Evolutionary conservation across 1,140 invertebrate species (phyloP), one percentile per base, ranked within the genome.

Genomic region (Micrasema minimum): DNA sequence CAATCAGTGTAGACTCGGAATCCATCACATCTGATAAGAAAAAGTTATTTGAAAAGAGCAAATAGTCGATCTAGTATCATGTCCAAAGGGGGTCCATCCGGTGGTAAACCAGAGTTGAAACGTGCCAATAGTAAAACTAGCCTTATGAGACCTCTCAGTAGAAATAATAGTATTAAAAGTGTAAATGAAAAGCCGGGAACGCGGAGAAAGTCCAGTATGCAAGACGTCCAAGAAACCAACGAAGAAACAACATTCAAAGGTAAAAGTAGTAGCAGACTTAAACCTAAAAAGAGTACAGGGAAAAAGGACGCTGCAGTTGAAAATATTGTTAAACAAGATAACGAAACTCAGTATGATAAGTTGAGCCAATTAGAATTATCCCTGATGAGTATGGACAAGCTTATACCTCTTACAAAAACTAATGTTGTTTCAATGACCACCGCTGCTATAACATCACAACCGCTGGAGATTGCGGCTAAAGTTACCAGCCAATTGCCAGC

Each of bases 351-450:
- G 50, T 84, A 81, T 72, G 83, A 85, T 45, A 75, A 75, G 53
- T n/a, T 62, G 9, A 75, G 70, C 37, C 53, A 70, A 11, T n/a
- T 71, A 12, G 66, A 59, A 66, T 81, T 81, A 77, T 66, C 75
- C 2, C 20, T 53, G 6, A 61, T 66, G 5, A 79, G 75, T 18
- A 81, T 81, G 71, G 80, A 82, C 22, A 83, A 81, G 59, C 69
- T 84, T 22, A 80, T 85, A 26, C 80, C 84, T 48, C 62, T 85
- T 22, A 85, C 83, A 4, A 85, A 84, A 72, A 81, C 80, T 71
- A 85, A 79, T 74, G 76, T 85, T 41, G 79, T 86, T 31, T 86
- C 85, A 18, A 86, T 86, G 85, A 85, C 85, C 5, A 85, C 85
- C 6, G 85, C 85, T 4, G 84, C 84, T 26, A 85, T 85, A 31